Evolutionary conservation across 2,113 vertebrate species (phyloP).

Genomic region (Vidua macroura): DNA sequence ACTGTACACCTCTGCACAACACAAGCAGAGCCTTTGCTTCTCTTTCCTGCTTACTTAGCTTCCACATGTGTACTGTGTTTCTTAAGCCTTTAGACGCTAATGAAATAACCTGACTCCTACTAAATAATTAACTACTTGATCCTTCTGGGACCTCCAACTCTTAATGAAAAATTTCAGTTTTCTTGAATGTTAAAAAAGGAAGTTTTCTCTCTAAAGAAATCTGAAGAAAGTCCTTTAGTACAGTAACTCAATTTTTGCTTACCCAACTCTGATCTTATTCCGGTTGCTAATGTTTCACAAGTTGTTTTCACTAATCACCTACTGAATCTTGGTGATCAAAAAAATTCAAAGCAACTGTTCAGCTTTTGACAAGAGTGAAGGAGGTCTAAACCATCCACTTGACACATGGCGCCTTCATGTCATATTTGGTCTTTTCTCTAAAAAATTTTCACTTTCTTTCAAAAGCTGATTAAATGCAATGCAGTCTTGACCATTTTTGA

Average conservation of each 20-base stretch:
- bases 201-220: background rate
- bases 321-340: background rate
- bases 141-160: background rate
- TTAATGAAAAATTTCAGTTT: background rate
- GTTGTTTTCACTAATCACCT: background rate
- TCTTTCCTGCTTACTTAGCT: background rate
- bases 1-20: rapidly evolving
- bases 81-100: background rate
- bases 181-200: background rate
- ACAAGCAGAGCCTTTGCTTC: background rate
- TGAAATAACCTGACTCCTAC: background rate
- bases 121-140: background rate
- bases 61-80: background rate
- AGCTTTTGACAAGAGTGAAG: slow-evolving; percentile 19
- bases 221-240: background rate
- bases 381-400: background rate
- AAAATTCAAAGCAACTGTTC: background rate
- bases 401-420: background rate
- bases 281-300: background rate
- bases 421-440: background rate
- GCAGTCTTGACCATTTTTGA: background rate
- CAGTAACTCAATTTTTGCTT: background rate
- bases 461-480: slow-evolving; percentile 2
- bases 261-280: background rate
- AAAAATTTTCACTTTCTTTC: background rate